Evolutionary conservation across 2,888 invertebrate species (phyloP), one percentile per base, ranked within the genome.

Genomic region (Perdita meconis): DNA sequence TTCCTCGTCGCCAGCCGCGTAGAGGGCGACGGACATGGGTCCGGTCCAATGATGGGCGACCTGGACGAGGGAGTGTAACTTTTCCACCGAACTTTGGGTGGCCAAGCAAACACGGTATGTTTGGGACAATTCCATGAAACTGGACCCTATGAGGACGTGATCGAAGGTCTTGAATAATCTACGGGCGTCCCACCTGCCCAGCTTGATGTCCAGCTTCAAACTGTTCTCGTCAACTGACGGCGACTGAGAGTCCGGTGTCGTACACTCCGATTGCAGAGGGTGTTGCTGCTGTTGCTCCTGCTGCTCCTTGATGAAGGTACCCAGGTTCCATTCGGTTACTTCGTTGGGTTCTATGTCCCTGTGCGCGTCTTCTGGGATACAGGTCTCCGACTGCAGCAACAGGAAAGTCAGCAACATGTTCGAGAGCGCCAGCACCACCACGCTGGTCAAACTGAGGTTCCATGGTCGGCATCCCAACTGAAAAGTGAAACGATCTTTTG

Each of bases 21-120:
- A 98, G 0, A 97, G 94, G 0, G 97, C 97, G 0, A 96, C 94
- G 0, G 97, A 98, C 86, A 98, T 96, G 0, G 97, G 96, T 0
- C 97, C 97, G 6, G 95, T 94, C 97, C 97, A 98, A 86, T 97
- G 96, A 57, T 95, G 94, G 0, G 96, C 96, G 44, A 97, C 96
- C 82, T 96, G 95, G 0, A 96, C 94, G 19, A 98, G 90, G 47
- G 97, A 97, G 81, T 95, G 94, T 8, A 98, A 92, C 77, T 97
- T 95, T 87, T 98, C 98, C 60, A 98, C 93, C 0, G 97, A 97
- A 85, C 96, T 96, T 91, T 98, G 97, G 0, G 97, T 97, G 0
- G 97, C 97, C 71, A 98, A 92, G 85, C 96, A 96, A 13, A 96
- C 95, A 19, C 93, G 93, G 70, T 94, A 94, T 13, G 92, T 91